Percentiles rank a stretch among this genome's conserved stretches.
Evolutionary conservation across 2,888 invertebrate genomes (phyloP).

Genomic region (Maniola hyperantus): DNA sequence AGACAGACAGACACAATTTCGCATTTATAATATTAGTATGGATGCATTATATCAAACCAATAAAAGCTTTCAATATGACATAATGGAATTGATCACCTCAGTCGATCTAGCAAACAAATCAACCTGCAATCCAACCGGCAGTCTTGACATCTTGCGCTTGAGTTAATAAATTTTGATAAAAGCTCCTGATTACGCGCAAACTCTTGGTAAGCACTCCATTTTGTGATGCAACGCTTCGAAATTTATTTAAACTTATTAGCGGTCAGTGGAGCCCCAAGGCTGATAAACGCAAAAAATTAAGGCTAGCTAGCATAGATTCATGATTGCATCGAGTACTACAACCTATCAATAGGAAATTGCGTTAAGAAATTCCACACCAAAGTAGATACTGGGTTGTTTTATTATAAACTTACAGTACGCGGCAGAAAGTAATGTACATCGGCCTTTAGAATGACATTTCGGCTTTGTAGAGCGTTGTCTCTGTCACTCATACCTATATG

Average conservation of each 20-base stretch:
- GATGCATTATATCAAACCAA: too few species aligned
- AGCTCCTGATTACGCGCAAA: constrained; percentile 17
- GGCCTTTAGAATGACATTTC: too few species aligned
- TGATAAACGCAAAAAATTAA: constrained; percentile 35
- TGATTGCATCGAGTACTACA: constrained; percentile 25
- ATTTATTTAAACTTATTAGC: constrained; percentile 33
- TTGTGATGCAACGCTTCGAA: constrained; percentile 26
- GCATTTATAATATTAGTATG: too few species aligned
- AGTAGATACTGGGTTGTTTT: constrained; percentile 24
- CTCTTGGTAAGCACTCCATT: constrained; percentile 15
- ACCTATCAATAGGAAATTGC: constrained; percentile 36
- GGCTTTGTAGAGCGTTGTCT: too few species aligned
- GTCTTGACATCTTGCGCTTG: constrained; percentile 20
- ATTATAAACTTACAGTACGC: too few species aligned
- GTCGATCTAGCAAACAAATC: constrained; percentile 19
- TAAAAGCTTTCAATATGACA: too few species aligned
- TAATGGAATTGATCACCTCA: background rate
- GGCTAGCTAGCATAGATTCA: constrained; percentile 24
- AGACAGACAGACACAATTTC: too few species aligned
- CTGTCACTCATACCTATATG: too few species aligned
- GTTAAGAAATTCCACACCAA: constrained; percentile 28
- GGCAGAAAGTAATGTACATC: too few species aligned
- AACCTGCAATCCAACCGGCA: constrained; percentile 11
- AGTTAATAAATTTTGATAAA: constrained; percentile 28
- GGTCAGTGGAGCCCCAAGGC: constrained; percentile 31